Conservation (phyloP, 2,888 invertebrate genomes). For the Herminia tarsipennalis region DNA sequence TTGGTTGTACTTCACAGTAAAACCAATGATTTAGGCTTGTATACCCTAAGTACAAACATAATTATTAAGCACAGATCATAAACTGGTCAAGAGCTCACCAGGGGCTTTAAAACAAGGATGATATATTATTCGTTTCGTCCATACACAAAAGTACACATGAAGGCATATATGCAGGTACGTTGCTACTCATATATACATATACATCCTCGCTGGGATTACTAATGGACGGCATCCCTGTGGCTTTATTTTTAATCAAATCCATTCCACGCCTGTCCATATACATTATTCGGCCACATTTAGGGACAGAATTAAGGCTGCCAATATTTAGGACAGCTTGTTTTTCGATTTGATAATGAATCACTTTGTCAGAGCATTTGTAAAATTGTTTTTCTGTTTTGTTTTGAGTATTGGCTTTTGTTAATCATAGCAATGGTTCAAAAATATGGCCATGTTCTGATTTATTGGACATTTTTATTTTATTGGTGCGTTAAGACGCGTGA, state of each 20-base stretch:
- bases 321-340: constrained; percentile 14
- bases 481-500: no score
- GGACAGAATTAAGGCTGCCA: constrained; percentile 15
- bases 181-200: background rate
- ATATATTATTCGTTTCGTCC: background rate
- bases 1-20: no score
- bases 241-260: constrained; percentile 53
- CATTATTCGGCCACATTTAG: constrained; percentile 14
- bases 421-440: background rate
- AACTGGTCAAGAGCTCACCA: no score
- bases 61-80: no score
- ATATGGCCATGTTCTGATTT: no score
- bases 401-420: background rate
- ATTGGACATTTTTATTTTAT: no score
- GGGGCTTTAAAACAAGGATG: background rate
- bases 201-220: constrained; percentile 45
- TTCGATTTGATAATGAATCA: constrained; percentile 8
- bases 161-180: no score
- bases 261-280: constrained; percentile 23
- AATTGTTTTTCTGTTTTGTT: constrained; percentile 4
- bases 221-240: constrained; percentile 54
- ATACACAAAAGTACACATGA: no score
- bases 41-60: no score
- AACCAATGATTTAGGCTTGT: no score
- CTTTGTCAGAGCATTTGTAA: background rate